Evolutionary conservation across 2,113 vertebrate species (phyloP).

Genomic region (Stegostoma tigrinum): DNA sequence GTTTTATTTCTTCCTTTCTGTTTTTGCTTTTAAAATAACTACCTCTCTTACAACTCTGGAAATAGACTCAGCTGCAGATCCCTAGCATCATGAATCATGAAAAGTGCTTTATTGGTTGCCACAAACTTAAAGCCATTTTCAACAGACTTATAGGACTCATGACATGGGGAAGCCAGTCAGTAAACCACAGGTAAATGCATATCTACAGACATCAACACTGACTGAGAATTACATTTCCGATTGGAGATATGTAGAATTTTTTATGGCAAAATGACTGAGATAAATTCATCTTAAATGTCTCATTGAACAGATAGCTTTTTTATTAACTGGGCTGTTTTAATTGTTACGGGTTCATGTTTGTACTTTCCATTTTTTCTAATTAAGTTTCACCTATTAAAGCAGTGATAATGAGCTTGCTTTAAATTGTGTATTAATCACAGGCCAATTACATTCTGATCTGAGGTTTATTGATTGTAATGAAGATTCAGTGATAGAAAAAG

Average conservation of each 20-base stretch:
- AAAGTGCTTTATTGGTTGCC: too few species aligned
- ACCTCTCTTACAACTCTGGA: too few species aligned
- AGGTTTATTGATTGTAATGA: neutral
- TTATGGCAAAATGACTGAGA: neutral
- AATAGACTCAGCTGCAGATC: too few species aligned
- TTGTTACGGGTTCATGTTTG: neutral
- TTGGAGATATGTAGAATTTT: neutral
- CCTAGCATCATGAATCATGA: too few species aligned
- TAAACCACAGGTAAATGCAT: too few species aligned
- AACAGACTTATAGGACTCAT: too few species aligned
- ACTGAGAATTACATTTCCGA: neutral
- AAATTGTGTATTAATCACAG: neutral
- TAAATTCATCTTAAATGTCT: neutral
- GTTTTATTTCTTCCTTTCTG: too few species aligned
- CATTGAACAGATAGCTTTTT: neutral
- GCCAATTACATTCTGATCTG: neutral
- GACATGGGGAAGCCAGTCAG: too few species aligned
- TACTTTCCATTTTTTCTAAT: neutral
- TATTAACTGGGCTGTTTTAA: neutral
- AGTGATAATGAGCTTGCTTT: neutral
- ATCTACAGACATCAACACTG: neutral
- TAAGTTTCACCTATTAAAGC: neutral
- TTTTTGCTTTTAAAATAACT: too few species aligned
- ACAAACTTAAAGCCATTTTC: too few species aligned
- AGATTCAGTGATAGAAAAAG: neutral